Evolutionary conservation across 2,888 invertebrate genomes (phyloP).

Genomic region (Drosophila fulvimacula): DNA sequence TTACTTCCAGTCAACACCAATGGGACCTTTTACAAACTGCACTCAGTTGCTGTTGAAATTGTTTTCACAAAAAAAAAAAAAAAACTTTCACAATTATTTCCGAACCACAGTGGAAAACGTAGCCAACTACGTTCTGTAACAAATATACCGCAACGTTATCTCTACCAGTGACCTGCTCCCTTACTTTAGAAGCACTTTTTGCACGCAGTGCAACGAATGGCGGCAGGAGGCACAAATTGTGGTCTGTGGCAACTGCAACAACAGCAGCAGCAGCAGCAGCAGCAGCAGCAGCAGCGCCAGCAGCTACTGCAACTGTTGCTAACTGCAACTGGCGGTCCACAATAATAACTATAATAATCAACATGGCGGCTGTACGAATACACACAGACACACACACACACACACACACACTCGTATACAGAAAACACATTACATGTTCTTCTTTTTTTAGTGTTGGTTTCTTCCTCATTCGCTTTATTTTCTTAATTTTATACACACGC

Average conservation of each 20-base stretch:
- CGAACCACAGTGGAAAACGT: background rate
- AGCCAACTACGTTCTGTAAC: constrained; percentile 41
- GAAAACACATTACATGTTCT: constrained; percentile 22
- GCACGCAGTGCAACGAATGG: constrained; percentile 11
- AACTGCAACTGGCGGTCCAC: constrained; percentile 54
- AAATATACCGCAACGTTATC: constrained; percentile 66
- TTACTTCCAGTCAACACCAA: background rate
- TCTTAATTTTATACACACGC: constrained; percentile 73
- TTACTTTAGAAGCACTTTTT: background rate
- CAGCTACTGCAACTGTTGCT: constrained; percentile 46
- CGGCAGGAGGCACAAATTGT: background rate
- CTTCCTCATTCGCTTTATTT: constrained; percentile 53
- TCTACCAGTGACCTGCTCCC: constrained; percentile 16
- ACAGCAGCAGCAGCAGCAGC: constrained; percentile 38
- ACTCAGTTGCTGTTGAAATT: background rate
- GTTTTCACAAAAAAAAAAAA: background rate
- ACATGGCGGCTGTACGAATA: constrained; percentile 52
- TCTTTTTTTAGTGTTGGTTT: constrained; percentile 8
- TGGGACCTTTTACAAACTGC: background rate
- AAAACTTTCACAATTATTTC: background rate
- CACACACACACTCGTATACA: constrained; percentile 29
- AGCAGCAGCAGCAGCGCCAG: constrained; percentile 41
- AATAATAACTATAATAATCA: constrained; percentile 77
- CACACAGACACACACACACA: constrained; percentile 25
- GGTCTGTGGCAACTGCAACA: constrained; percentile 26